Evolutionary conservation across 2,113 vertebrate genomes (phyloP), one percentile per base, ranked within the genome.

Genomic region (Kryptolebias marmoratus): DNA sequence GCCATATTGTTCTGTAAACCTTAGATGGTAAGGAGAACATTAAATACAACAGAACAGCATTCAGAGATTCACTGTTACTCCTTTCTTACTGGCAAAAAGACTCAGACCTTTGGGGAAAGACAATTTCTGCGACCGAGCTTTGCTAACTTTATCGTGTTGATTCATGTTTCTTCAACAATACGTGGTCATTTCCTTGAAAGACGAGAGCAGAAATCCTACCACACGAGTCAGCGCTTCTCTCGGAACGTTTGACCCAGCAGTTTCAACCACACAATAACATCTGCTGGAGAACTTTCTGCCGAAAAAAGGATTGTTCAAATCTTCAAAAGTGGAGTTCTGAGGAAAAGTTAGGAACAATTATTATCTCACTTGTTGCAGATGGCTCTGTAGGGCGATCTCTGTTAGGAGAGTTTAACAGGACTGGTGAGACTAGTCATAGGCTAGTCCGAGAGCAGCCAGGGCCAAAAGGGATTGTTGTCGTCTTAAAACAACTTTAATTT

Each of bases 191-290:
- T 65, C 48, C 70, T 31, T 74, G 39, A 55, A 57, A 66, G 58
- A 79, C 75, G 55, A 73, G 64, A 45, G 16, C 67, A 50, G 55
- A 30, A 9, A 67, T 65, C 64, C 61, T 71, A 55, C 65, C 72
- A 76, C 77, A 70, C 65, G 79, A 80, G 84, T 70, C 82, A 77
- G 13, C 31, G 30, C 54, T 82, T 82, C 84, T 74, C 67, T 56
- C 69, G 44, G 70, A 81, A 75, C 45, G 45, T 76, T 61, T 78
- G 67, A 81, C 15, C 5, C 73, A 59, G 73, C 82, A 85, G 65
- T 83, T 83, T 52, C 31, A 75, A 53, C 86, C 82, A 61, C 68
- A 83, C 66, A 75, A 77, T 61, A 71, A 66, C 75, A 81, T 30
- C 31, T 12, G 49, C 53, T 56, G 30, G 65, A 73, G 68, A 78